Conservation (phyloP, 2,797 vertebrate genomes). For the Accipiter fasciatus region DNA sequence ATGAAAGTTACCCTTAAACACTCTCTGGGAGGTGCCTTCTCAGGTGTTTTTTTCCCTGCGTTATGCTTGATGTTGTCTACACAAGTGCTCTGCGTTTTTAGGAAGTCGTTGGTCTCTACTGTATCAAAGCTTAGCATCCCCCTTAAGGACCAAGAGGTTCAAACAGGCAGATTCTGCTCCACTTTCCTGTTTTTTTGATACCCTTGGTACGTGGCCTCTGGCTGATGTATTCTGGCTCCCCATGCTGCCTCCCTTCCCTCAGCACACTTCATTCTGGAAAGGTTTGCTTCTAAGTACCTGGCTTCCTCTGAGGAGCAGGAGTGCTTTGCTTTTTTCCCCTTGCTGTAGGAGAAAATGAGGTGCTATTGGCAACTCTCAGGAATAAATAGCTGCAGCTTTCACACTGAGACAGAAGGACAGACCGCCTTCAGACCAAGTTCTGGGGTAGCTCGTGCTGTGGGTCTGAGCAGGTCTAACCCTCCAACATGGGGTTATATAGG, state of each 20-base stretch:
- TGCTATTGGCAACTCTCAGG: background rate
- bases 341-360: background rate
- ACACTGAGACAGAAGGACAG: background rate
- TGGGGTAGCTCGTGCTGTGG: background rate
- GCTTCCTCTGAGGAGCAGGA: background rate
- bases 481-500: rapidly evolving
- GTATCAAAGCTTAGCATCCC: background rate
- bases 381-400: background rate
- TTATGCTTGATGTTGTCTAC: background rate
- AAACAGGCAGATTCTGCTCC: background rate
- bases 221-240: background rate
- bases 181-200: background rate
- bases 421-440: background rate
- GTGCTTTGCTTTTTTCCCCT: background rate
- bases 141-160: background rate
- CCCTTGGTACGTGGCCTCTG: background rate
- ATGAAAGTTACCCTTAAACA: background rate
- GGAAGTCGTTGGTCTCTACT: background rate
- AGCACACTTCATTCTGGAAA: background rate
- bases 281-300: background rate
- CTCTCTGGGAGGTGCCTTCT: background rate
- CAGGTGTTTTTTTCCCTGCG: background rate
- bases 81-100: background rate
- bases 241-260: background rate
- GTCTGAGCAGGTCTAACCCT: background rate